phyloP scores from a whole-genome alignment of 37 sponge, comb jelly and placozoan genomes.

The Hormiphora californensis region DNA sequence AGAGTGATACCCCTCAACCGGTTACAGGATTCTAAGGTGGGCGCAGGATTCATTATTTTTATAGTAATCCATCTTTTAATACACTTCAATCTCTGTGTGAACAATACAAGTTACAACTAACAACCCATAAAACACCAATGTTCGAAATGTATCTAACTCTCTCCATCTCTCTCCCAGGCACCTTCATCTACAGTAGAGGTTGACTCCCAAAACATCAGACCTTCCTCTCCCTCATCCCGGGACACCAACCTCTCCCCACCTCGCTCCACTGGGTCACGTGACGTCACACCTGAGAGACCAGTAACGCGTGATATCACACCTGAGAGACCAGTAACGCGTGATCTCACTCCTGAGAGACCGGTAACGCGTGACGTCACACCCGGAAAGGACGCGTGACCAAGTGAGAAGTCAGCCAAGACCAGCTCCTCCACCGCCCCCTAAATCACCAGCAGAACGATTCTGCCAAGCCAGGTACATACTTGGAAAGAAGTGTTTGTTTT shows the following conservation, averaged over 20 bases:
- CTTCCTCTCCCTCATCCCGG: neutral
- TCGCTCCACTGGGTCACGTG: neutral
- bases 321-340: no score
- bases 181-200: no score
- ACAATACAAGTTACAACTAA: neutral
- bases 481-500: neutral
- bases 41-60: no score
- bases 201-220: no score
- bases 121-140: no score
- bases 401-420: no score
- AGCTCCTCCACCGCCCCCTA: no score
- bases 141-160: no score
- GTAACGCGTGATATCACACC: neutral
- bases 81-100: no score
- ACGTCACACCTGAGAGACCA: neutral
- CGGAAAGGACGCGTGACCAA: no score
- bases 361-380: neutral
- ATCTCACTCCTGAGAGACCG: neutral
- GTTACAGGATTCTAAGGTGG: neutral
- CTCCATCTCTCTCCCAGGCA: no score
- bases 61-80: no score
- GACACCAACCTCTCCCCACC: neutral
- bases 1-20: neutral
- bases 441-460: neutral
- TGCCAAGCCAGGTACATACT: constrained; percentile 6